Percentiles rank a stretch among this genome's conserved stretches.
Evolutionary conservation across 2,113 vertebrate genomes (phyloP).

Genomic region (Gila orcuttii): DNA sequence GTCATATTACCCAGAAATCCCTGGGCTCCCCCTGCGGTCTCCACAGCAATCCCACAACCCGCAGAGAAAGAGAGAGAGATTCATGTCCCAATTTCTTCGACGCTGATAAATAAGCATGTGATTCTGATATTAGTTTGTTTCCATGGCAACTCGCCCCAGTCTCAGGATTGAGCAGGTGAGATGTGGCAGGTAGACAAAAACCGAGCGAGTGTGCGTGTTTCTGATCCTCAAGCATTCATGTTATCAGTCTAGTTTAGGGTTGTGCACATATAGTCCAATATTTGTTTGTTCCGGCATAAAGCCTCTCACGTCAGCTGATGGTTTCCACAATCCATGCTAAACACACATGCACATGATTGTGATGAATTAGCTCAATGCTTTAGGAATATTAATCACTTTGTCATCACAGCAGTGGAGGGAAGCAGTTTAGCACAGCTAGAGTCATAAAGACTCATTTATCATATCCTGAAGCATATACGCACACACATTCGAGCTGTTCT

Average conservation of each 20-base stretch:
- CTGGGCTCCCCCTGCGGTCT: neutral
- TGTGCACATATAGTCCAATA: neutral
- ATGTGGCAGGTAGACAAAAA: constrained; percentile 9
- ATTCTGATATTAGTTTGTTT: constrained; percentile 65
- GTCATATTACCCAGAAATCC: constrained; percentile 47
- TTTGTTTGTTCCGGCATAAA: constrained; percentile 37
- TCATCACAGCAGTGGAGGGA: constrained; percentile 74
- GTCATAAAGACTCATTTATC: constrained; percentile 73
- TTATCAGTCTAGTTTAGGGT: neutral
- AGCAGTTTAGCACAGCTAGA: constrained; percentile 71
- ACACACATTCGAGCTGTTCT: constrained; percentile 63
- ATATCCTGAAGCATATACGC: constrained; percentile 63
- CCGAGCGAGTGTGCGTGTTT: neutral
- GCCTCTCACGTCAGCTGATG: constrained; percentile 12
- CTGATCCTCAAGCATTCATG: neutral
- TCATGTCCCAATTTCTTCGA: constrained; percentile 52
- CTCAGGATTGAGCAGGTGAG: constrained; percentile 43
- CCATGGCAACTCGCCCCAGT: constrained; percentile 41
- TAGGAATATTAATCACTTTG: constrained; percentile 80
- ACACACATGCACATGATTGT: constrained; percentile 66
- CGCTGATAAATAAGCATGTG: constrained; percentile 52
- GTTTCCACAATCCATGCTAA: constrained; percentile 63
- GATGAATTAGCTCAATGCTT: constrained; percentile 77
- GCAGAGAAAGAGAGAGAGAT: neutral
- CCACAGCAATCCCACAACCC: neutral